A percentile compares a stretch with the other conserved stretches of the same genome.
phyloP scores from a whole-genome alignment of 2,888 invertebrate species.

The Eulithis prunata region DNA sequence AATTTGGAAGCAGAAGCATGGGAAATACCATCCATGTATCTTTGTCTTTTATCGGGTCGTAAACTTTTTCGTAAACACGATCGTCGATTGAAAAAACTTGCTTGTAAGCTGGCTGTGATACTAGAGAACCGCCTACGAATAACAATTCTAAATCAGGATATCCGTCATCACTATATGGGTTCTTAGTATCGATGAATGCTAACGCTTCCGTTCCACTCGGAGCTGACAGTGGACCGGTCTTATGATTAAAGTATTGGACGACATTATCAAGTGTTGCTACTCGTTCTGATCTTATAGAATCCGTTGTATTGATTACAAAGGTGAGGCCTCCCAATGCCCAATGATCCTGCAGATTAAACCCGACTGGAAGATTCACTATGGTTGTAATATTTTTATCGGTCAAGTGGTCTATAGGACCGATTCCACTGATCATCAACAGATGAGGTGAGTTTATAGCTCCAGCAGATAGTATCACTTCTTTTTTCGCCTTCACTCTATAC shows the following conservation, averaged over 20 bases:
- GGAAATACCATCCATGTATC: slow-evolving; percentile 84
- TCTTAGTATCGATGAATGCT: slow-evolving; percentile 82
- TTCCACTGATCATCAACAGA: slow-evolving; percentile 91
- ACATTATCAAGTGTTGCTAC: slow-evolving; percentile 70
- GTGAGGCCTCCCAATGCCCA: slow-evolving; percentile 88
- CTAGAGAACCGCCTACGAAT: slow-evolving; percentile 80
- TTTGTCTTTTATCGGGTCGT: slow-evolving; percentile 66
- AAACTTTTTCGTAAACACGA: slow-evolving; percentile 69
- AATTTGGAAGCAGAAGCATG: slow-evolving; percentile 86
- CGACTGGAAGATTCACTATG: slow-evolving; percentile 86
- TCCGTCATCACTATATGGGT: slow-evolving; percentile 65
- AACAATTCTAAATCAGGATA: slow-evolving; percentile 86
- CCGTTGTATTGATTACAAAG: slow-evolving; percentile 87
- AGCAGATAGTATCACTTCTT: slow-evolving; percentile 90
- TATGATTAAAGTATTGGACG: slow-evolving; percentile 80
- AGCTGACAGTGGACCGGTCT: slow-evolving; percentile 69
- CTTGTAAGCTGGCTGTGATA: slow-evolving; percentile 64
- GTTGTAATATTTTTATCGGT: slow-evolving; percentile 83
- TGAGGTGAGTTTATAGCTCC: slow-evolving; percentile 93
- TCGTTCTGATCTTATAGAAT: slow-evolving; percentile 85
- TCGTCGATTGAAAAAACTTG: slow-evolving; percentile 69
- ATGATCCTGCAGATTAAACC: slow-evolving; percentile 92
- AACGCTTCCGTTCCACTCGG: slow-evolving; percentile 75
- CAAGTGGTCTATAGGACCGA: slow-evolving; percentile 87
- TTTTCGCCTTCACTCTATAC: slow-evolving; percentile 74